phyloP scores from a whole-genome alignment of 2,888 invertebrate genomes.

The Aleiodes testaceus region DNA sequence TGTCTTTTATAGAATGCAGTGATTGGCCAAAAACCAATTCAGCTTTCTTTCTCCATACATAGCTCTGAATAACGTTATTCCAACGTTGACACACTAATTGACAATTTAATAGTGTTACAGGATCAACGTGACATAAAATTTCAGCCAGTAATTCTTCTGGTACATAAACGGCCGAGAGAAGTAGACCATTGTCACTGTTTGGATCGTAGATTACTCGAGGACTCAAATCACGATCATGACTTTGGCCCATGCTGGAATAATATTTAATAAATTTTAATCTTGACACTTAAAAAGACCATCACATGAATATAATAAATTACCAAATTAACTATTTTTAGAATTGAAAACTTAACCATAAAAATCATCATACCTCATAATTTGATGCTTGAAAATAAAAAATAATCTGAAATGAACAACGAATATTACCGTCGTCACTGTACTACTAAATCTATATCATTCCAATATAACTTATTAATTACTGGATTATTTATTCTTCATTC shows the following conservation, averaged over 20 bases:
- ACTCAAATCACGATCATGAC: constrained; percentile 17
- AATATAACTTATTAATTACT: too few relatives aligned
- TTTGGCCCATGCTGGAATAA: constrained; percentile 46
- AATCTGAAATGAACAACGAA: too few relatives aligned
- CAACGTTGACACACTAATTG: constrained; percentile 75
- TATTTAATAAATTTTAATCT: not conserved
- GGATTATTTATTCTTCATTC: too few relatives aligned
- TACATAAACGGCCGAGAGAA: constrained; percentile 67
- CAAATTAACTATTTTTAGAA: not conserved
- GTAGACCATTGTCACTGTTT: constrained; percentile 67
- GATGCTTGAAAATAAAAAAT: too few relatives aligned
- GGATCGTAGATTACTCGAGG: constrained; percentile 42
- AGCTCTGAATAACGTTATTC: constrained; percentile 72
- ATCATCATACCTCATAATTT: too few relatives aligned
- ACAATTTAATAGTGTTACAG: constrained; percentile 70
- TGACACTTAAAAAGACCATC: not conserved
- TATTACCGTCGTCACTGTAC: too few relatives aligned
- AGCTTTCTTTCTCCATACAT: constrained; percentile 72
- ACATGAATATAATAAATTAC: not conserved
- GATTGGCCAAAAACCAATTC: constrained; percentile 56
- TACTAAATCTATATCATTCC: too few relatives aligned
- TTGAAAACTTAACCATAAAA: not conserved
- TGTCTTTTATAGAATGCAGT: constrained; percentile 60
- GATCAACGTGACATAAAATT: constrained; percentile 71
- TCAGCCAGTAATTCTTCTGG: constrained; percentile 74